phyloP scores from a whole-genome alignment of 1,140 invertebrate genomes.

The Aphis gossypii region DNA sequence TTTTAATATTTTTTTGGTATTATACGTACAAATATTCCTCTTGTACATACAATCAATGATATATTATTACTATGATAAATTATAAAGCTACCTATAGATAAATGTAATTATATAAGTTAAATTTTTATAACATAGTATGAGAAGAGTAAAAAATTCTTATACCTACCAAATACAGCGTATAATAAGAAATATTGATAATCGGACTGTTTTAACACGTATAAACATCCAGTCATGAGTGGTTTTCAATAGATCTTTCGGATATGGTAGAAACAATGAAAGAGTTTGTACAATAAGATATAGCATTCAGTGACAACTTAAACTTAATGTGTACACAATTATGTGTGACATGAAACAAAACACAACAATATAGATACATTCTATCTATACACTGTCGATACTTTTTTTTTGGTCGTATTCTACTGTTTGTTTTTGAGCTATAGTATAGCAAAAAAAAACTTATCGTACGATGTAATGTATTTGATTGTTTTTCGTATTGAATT shows the following conservation, averaged over 20 bases:
- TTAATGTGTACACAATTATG: not conserved
- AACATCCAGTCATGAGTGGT: not conserved
- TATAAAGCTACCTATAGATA: no score
- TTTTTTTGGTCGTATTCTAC: not conserved
- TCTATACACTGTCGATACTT: not conserved
- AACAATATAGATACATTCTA: not conserved
- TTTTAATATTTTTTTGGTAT: no score
- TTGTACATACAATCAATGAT: no score
- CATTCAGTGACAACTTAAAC: not conserved
- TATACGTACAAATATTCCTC: no score
- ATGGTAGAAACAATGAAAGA: not conserved
- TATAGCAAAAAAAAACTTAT: not conserved
- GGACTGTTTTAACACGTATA: not conserved
- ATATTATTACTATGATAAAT: no score
- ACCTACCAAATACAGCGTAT: not conserved
- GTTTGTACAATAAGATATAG: no score
- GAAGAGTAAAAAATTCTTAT: no score
- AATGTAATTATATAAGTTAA: no score
- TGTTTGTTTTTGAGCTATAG: not conserved
- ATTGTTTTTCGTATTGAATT: conserved; percentile 11
- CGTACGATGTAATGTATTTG: not conserved
- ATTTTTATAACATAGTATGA: no score
- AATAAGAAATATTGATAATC: not conserved
- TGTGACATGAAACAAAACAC: not conserved
- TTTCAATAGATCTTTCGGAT: not conserved